Conservation (phyloP, 2,113 vertebrate genomes). For the Tragelaphus buxtoni region DNA sequence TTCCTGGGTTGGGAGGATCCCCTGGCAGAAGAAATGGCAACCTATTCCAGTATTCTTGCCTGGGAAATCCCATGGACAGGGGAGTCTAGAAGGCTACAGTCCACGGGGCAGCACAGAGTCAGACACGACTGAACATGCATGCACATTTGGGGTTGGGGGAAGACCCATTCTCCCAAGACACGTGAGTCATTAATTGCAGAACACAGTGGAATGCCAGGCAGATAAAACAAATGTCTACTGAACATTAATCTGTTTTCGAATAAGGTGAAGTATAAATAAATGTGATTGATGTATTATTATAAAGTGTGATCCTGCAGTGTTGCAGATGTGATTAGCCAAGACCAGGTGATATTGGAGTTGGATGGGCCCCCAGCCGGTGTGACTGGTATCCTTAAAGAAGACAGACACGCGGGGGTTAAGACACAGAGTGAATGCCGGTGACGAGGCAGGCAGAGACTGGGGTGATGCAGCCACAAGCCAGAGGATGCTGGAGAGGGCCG, state of each 20-base stretch:
- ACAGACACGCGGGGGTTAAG: background rate
- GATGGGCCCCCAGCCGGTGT: background rate
- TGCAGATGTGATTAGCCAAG: background rate
- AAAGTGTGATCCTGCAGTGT: background rate
- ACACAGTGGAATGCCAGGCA: background rate
- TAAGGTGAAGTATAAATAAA: background rate
- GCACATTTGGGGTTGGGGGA: background rate
- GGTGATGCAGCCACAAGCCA: background rate
- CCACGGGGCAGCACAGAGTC: background rate
- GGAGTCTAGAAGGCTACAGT: background rate
- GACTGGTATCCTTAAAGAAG: background rate
- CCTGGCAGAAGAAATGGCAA: background rate
- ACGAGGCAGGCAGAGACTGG: background rate
- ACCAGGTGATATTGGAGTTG: background rate
- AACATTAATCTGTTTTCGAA: background rate
- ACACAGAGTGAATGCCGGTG: background rate
- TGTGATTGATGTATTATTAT: background rate
- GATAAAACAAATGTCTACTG: background rate
- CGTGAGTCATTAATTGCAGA: background rate
- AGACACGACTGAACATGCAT: background rate
- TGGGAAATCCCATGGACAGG: background rate
- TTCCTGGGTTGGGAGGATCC: background rate
- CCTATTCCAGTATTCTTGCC: background rate
- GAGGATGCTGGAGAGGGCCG: background rate
- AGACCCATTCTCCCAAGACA: background rate